Evolutionary conservation across 2,888 invertebrate species (phyloP).

Genomic region (Drepanosiphum platanoidis): DNA sequence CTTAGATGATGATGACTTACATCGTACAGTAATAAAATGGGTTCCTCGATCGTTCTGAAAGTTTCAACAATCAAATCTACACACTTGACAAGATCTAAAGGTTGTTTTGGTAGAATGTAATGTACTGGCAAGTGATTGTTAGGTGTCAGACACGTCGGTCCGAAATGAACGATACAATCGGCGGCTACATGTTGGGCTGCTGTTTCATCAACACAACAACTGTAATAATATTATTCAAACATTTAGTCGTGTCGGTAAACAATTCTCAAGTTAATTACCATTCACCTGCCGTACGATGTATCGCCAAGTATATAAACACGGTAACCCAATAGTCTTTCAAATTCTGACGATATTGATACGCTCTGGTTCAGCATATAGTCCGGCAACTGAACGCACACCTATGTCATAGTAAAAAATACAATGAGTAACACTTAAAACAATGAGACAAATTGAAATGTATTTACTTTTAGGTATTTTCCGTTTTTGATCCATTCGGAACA

Average conservation of each 20-base stretch:
- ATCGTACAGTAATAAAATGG: conserved; percentile 75
- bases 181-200: conserved; percentile 88
- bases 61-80: conserved; percentile 44
- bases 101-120: conserved; percentile 75
- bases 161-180: conserved; percentile 91
- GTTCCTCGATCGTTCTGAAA: conserved; percentile 65
- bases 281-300: conserved; percentile 87
- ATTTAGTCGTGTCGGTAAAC: neutral
- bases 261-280: conserved; percentile 64
- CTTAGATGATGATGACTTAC: conserved; percentile 68
- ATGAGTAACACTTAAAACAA: neutral
- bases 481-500: conserved; percentile 78
- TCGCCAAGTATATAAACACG: conserved; percentile 87
- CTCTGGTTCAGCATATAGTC: conserved; percentile 80
- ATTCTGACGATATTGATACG: conserved; percentile 72
- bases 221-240: conserved; percentile 69
- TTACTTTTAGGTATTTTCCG: conserved; percentile 76
- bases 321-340: conserved; percentile 70
- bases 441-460: conserved; percentile 31
- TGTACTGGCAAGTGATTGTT: conserved; percentile 80
- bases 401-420: conserved; percentile 43
- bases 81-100: conserved; percentile 71
- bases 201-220: conserved; percentile 90
- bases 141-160: conserved; percentile 85
- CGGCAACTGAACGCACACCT: conserved; percentile 94